These are phyloP conservation scores for Drosophila sordidapex DNA, from an alignment of 2,888 invertebrate genomes.

Conservation along the genomic window DNA sequence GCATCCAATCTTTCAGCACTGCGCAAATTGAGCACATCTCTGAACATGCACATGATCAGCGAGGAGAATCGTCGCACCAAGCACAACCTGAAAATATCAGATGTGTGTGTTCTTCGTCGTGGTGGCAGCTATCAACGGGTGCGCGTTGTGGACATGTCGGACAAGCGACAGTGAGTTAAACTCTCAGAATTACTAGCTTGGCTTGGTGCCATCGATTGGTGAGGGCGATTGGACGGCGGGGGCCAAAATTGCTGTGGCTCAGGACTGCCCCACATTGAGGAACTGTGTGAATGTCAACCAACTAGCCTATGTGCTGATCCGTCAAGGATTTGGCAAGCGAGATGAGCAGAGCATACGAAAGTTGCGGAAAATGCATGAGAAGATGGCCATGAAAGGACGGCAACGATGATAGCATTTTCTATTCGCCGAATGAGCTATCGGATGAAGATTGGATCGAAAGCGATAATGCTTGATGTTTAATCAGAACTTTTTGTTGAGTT, in stretches of 20 bases:
- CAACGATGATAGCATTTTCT: neutral
- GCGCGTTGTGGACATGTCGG: conserved; percentile 43
- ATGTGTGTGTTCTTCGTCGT: conserved; percentile 47
- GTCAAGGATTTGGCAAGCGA: conserved; percentile 5
- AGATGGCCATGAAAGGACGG: neutral
- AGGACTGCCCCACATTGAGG: conserved; percentile 42
- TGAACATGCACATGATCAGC: conserved; percentile 35
- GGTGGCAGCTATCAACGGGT: conserved; percentile 39
- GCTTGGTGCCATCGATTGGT: conserved; percentile 20
- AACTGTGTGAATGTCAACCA: conserved; percentile 25
- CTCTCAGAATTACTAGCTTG: conserved; percentile 21
- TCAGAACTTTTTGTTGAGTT: neutral
- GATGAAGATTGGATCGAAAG: neutral
- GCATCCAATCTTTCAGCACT: neutral
- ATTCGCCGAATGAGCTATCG: conserved; percentile 19
- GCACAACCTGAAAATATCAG: neutral
- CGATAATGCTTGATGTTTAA: neutral
- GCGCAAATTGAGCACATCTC: neutral
- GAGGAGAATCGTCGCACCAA: conserved; percentile 11
- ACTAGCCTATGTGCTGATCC: conserved; percentile 35
- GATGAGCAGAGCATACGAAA: neutral
- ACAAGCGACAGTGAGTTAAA: conserved; percentile 1
- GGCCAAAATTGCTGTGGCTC: conserved; percentile 32
- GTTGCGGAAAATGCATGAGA: neutral
- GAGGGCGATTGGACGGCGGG: conserved; percentile 16